Percentiles rank a stretch among this genome's conserved stretches.
Conservation (phyloP, 2,113 vertebrate genomes). For the Sebastes fasciatus region DNA sequence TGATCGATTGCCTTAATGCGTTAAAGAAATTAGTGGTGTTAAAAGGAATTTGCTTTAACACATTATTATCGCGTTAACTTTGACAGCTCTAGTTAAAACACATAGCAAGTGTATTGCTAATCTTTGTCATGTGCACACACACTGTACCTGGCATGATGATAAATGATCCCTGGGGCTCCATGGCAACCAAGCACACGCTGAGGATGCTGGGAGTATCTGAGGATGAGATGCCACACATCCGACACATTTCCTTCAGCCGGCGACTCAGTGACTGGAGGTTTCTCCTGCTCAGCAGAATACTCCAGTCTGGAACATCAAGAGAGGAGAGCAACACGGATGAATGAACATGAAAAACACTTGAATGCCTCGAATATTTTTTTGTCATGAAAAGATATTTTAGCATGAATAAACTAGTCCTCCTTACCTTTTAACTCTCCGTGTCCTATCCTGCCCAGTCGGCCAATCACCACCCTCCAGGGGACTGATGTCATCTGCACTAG, state of each 20-base stretch:
- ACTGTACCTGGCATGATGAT: constrained; percentile 97
- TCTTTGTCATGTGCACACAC: constrained; percentile 9
- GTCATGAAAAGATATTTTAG: background rate
- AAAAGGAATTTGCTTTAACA: too few relatives aligned
- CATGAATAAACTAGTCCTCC: background rate
- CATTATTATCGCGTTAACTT: too few relatives aligned
- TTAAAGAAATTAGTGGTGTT: too few relatives aligned
- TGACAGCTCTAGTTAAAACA: constrained; percentile 4
- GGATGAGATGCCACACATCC: constrained; percentile 97
- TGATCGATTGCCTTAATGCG: too few relatives aligned
- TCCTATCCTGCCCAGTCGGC: constrained; percentile 96
- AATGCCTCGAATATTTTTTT: background rate
- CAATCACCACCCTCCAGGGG: constrained; percentile 98
- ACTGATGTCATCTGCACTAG: constrained; percentile 98
- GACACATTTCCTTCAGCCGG: constrained; percentile 96
- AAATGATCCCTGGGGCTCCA: constrained; percentile 98
- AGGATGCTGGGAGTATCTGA: constrained; percentile 97
- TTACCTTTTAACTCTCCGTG: constrained; percentile 98
- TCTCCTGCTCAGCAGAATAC: constrained; percentile 94
- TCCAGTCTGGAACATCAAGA: constrained; percentile 90
- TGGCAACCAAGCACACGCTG: constrained; percentile 96
- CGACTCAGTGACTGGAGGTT: constrained; percentile 96
- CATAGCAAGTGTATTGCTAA: constrained; percentile 13
- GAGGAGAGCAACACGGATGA: background rate
- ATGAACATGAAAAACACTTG: background rate